Base-by-base conservation (phyloP, 2,797 vertebrate species). In the Cryptoblepharus egeriae region DNA sequence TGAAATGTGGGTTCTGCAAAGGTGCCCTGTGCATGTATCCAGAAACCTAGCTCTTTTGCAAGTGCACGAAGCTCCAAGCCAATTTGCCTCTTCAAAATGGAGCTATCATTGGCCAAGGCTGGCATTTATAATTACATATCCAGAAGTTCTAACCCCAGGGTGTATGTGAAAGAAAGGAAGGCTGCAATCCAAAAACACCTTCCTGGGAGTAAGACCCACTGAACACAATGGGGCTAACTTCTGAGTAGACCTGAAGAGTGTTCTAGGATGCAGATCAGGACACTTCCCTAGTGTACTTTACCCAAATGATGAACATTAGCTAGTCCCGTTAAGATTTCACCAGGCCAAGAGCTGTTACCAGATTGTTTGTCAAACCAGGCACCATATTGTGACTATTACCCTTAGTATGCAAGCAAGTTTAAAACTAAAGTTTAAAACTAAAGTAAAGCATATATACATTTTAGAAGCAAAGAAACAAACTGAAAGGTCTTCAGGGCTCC, bases 251-350 rank as follows among this genome's bases (percentile, higher is more conserved):
- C n/a, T n/a, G n/a, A n/a, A 58, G n/a, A 3, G 28, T 24, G 24
- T 69, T 63, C 37, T 77, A 24, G 58, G 67, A 79, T 84, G 61
- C 70, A 84, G 39, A 79, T 73, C 65, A 52, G 20, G 24, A 26
- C 57, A 69, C 22, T 77, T 79, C 42, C 26, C 60, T 32, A 65
- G 32, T 28, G 26, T 4, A 30, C 16, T 55, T 2, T 49, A 28
- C 13, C 4, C 35, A 42, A 64, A 9, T 58, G 16, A 30, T 37
- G 58, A 52, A 37, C 8, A n/a, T n/a, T n/a, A 55, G 39, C n/a
- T n/a, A 73, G 45, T 28, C 49, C 49, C 52, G 68, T 49, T 18
- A 68, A 68, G 30, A 79, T 74, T 52, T 52, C 42, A 84, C 28
- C 63, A 67, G n/a, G 52, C 30, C 37, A 28, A 22, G 24, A 42